Conservation (phyloP, 2,113 vertebrate species). For the Sylvilagus bachmani region DNA sequence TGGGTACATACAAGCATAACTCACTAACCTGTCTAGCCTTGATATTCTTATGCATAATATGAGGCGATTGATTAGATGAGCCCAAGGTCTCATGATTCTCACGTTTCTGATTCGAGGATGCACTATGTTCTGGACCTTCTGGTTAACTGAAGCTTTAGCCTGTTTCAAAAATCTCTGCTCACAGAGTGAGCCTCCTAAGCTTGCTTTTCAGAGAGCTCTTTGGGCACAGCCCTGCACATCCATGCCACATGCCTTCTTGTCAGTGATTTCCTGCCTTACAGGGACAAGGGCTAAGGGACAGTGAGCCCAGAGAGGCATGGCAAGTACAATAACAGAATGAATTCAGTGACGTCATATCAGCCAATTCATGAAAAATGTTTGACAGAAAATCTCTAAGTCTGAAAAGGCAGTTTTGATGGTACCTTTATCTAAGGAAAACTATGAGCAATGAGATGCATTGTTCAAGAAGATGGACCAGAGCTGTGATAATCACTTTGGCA, state of each 20-base stretch:
- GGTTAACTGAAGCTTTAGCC: not conserved
- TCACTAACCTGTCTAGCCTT: not conserved
- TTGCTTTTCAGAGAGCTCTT: not conserved
- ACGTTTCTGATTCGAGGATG: constrained; percentile 28
- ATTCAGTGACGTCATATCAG: not conserved
- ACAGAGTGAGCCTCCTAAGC: not conserved
- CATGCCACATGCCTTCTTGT: rapidly evolving
- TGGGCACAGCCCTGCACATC: too few species aligned
- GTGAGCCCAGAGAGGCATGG: not conserved
- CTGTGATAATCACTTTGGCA: constrained; percentile 78
- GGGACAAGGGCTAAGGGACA: not conserved
- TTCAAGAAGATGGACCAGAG: constrained; percentile 73
- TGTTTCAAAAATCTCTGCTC: not conserved
- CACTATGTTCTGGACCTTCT: not conserved
- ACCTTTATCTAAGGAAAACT: constrained; percentile 61
- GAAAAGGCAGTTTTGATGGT: constrained; percentile 61
- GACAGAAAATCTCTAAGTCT: constrained; percentile 63
- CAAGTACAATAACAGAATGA: not conserved
- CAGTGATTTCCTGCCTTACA: not conserved
- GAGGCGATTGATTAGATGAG: not conserved
- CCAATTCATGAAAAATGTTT: constrained; percentile 43
- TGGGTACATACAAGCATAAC: not conserved
- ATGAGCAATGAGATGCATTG: constrained; percentile 60
- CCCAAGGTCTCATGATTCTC: not conserved
- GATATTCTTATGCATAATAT: not conserved